Percentiles rank a stretch among this genome's conserved stretches.
These are phyloP conservation scores for Euborellia annulipes DNA, from an alignment of 1,140 invertebrate species.

Conservation along the genomic window DNA sequence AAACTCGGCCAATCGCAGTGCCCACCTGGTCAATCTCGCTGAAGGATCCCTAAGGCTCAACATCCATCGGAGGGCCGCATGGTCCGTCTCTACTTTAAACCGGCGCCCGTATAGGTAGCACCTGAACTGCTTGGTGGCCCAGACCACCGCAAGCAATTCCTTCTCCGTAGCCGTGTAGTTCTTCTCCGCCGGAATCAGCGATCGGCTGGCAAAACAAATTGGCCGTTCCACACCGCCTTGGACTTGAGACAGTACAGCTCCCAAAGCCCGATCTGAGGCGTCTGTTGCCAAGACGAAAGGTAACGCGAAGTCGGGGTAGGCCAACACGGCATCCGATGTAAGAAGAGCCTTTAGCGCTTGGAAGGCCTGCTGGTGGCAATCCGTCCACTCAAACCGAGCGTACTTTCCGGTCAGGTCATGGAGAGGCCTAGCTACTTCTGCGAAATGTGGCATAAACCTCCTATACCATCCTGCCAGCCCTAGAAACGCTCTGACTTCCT, in stretches of 20 bases:
- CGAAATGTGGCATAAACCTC: slow-evolving; percentile 19
- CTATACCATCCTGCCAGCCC: slow-evolving; percentile 25
- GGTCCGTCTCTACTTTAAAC: too few species aligned
- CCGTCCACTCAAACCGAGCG: slow-evolving; percentile 1
- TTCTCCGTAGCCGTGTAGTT: slow-evolving; percentile 16
- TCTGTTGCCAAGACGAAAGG: slow-evolving; percentile 21
- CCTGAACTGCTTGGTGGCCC: too few species aligned
- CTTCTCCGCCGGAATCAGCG: slow-evolving; percentile 17
- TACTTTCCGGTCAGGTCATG: slow-evolving; percentile 13
- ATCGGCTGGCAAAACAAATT: slow-evolving; percentile 18
- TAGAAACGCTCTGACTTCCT: slow-evolving; percentile 17
- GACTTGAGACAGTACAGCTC: slow-evolving; percentile 21
- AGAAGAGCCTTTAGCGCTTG: slow-evolving; percentile 24
- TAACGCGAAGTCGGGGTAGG: slow-evolving; percentile 16
- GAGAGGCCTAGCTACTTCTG: slow-evolving; percentile 16
- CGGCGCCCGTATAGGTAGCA: too few species aligned
- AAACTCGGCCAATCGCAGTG: too few species aligned
- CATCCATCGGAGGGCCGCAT: too few species aligned
- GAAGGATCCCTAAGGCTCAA: too few species aligned
- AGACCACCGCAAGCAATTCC: slow-evolving; percentile 7
- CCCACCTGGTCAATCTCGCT: too few species aligned
- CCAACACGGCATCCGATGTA: slow-evolving; percentile 21
- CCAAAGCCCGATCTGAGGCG: slow-evolving; percentile 19
- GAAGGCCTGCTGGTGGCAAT: slow-evolving; percentile 19
- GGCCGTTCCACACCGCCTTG: slow-evolving; percentile 15